A percentile compares a stretch with the other conserved stretches of the same genome.
Conservation (phyloP, 2,797 vertebrate species). For the Philypnodon macrostomus region DNA sequence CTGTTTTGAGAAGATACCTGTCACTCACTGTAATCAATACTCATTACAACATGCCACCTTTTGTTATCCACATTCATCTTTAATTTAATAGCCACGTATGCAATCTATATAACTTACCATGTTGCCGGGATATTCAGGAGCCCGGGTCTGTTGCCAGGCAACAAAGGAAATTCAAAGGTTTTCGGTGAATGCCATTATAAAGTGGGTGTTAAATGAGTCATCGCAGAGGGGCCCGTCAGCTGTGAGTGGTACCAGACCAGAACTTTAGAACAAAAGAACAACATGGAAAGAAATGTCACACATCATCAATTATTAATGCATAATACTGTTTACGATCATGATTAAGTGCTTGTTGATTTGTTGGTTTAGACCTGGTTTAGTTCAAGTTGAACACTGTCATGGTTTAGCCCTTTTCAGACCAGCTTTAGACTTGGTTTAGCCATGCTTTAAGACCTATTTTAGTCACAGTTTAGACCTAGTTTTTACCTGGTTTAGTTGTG, state of each 20-base stretch:
- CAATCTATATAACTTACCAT: conserved; percentile 46
- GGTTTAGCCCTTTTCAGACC: too few relatives aligned
- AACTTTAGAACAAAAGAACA: conserved; percentile 19
- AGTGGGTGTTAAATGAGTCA: conserved; percentile 62
- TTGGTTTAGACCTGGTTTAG: too few relatives aligned
- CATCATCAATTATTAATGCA: not conserved
- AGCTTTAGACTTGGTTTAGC: too few relatives aligned
- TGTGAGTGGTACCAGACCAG: conserved; percentile 22
- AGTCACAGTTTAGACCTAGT: too few relatives aligned
- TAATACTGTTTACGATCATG: conserved; percentile 13
- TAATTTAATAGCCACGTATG: conserved; percentile 40
- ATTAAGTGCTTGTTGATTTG: too few relatives aligned
- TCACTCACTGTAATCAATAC: conserved; percentile 30
- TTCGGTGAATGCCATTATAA: conserved; percentile 43
- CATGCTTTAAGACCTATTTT: too few relatives aligned
- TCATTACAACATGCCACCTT: conserved; percentile 14
- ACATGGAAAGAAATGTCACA: conserved; percentile 1
- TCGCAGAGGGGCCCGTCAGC: conserved; percentile 32
- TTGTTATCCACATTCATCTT: conserved; percentile 53
- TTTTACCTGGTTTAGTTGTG: too few relatives aligned
- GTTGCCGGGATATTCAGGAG: conserved; percentile 53
- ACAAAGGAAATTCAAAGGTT: conserved; percentile 62
- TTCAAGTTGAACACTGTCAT: too few relatives aligned
- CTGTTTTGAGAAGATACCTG: conserved; percentile 7
- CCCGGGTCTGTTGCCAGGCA: conserved; percentile 66